Conservation (phyloP, 1,140 invertebrate species). For the Colletes gigas region DNA sequence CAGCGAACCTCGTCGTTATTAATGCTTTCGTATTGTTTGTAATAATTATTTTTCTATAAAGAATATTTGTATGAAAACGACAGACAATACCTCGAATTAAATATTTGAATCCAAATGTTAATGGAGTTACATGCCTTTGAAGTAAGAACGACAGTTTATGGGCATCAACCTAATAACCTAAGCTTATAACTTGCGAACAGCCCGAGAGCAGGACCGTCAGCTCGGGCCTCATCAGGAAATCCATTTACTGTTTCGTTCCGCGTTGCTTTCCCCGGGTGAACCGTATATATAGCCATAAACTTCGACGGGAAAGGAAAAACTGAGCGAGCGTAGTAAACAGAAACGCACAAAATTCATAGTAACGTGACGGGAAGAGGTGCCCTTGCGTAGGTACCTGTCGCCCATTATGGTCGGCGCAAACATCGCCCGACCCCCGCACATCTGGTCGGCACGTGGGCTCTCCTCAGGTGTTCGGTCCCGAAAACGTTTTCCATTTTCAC, state of each 20-base stretch:
- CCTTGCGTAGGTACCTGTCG: constrained; percentile 60
- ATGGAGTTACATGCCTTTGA: no score
- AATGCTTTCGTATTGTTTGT: no score
- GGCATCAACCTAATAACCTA: not conserved
- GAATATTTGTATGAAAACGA: no score
- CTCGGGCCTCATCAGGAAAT: not conserved
- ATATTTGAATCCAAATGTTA: no score
- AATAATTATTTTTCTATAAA: no score
- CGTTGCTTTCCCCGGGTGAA: constrained; percentile 1
- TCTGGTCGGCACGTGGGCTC: constrained; percentile 69
- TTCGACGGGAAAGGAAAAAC: not conserved
- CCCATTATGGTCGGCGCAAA: constrained; percentile 30
- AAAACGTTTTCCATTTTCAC: constrained; percentile 8
- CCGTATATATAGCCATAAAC: constrained; percentile 19
- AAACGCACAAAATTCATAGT: constrained; percentile 7
- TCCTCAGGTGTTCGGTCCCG: constrained; percentile 28
- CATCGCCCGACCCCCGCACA: constrained; percentile 41
- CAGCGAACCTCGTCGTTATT: no score
- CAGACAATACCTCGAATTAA: no score
- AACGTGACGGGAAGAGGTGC: not conserved
- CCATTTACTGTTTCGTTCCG: constrained; percentile 8
- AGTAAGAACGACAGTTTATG: no score
- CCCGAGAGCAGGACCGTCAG: not conserved
- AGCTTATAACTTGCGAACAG: not conserved
- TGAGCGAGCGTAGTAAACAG: not conserved